Percentiles rank a stretch among this genome's conserved stretches.
These are phyloP conservation scores for Oreochromis spilurus DNA, from an alignment of 2,113 vertebrate genomes.

Conservation along the genomic window DNA sequence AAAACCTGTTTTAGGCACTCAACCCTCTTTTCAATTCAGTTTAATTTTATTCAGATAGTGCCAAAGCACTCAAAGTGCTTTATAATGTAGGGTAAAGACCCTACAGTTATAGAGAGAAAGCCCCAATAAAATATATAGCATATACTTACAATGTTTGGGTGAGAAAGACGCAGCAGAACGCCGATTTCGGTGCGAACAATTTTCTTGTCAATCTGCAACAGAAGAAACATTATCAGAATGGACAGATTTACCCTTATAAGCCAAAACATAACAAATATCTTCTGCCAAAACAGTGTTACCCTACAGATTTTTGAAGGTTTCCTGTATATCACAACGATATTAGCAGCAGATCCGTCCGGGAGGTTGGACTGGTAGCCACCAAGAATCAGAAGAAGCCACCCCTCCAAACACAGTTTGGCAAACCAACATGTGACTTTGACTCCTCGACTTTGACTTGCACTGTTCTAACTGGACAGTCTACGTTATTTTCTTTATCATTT, in stretches of 20 bases:
- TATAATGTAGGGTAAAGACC: not conserved
- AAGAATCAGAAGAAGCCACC: not conserved
- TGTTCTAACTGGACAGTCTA: no score
- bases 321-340: not conserved
- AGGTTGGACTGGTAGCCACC: not conserved
- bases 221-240: not conserved
- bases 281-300: not conserved
- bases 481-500: not conserved
- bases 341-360: not conserved
- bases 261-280: not conserved
- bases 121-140: not conserved
- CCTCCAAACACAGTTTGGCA: not conserved
- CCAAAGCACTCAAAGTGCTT: not conserved
- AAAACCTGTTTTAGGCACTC: not conserved
- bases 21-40: not conserved
- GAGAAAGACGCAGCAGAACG: constrained; percentile 82
- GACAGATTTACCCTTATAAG: fast-evolving
- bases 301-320: not conserved
- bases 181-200: constrained; percentile 87
- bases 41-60: not conserved
- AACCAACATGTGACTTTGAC: not conserved
- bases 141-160: constrained; percentile 84
- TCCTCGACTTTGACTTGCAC: not conserved
- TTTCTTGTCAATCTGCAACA: constrained; percentile 84
- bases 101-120: not conserved